phyloP scores from a whole-genome alignment of 2,888 invertebrate genomes.

The Dinocampus coccinellae region DNA sequence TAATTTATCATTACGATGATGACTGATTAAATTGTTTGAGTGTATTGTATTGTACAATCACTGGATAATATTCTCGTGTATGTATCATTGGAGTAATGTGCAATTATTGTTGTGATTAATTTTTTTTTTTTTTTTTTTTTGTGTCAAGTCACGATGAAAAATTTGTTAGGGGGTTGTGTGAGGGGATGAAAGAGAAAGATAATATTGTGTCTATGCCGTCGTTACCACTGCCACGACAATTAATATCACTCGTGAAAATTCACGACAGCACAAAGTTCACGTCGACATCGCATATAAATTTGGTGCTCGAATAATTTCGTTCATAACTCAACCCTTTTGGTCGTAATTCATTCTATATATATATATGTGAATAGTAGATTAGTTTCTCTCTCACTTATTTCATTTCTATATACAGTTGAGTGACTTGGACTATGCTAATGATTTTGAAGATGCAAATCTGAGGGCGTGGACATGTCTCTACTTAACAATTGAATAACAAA shows the following conservation, averaged over 20 bases:
- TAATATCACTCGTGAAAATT: conserved; percentile 61
- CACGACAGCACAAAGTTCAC: conserved; percentile 43
- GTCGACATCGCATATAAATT: conserved; percentile 59
- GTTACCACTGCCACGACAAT: conserved; percentile 50
- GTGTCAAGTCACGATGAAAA: not conserved
- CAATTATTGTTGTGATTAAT: not conserved
- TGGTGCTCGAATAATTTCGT: conserved; percentile 65
- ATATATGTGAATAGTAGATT: conserved; percentile 5
- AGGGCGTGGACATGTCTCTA: conserved; percentile 23
- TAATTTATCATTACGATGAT: not conserved
- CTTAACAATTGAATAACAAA: conserved; percentile 42
- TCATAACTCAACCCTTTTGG: conserved; percentile 68
- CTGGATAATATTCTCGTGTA: not conserved
- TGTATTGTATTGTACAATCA: not conserved
- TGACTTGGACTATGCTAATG: conserved; percentile 50
- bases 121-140: not conserved
- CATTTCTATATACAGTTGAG: conserved; percentile 11
- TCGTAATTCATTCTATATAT: conserved; percentile 58
- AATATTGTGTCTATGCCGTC: conserved; percentile 11
- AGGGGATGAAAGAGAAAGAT: not conserved
- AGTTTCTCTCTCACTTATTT: conserved; percentile 36
- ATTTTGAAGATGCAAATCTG: conserved; percentile 37
- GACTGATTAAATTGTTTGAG: conserved; percentile 3
- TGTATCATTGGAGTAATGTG: not conserved
- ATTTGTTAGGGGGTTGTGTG: not conserved